Conservation (phyloP, 92 coral and sea anemone genomes). For the Palythoa caribaeorum region DNA sequence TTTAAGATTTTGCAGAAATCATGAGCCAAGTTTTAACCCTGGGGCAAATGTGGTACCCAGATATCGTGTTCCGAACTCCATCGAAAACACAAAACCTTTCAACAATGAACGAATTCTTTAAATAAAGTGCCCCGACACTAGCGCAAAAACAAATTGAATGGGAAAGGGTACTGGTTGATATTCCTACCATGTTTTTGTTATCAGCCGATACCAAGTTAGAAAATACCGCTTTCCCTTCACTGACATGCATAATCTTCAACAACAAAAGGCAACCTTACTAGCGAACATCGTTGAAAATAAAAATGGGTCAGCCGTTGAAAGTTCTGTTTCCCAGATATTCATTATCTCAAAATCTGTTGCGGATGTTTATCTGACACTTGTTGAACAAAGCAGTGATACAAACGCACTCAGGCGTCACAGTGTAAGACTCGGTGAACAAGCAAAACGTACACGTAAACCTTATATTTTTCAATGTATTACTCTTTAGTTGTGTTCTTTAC, state of each 20-base stretch:
- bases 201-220: too few species aligned
- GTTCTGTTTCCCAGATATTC: not conserved
- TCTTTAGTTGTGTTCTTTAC: slow-evolving; percentile 53
- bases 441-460: not conserved
- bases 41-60: not conserved
- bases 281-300: not conserved
- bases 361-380: not conserved
- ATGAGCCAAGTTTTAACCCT: not conserved
- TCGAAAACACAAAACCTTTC: not conserved
- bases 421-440: not conserved
- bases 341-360: not conserved
- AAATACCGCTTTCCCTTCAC: not conserved
- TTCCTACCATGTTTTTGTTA: not conserved
- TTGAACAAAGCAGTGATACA: not conserved
- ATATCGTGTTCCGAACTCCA: not conserved
- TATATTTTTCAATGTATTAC: slow-evolving; percentile 36
- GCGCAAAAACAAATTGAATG: not conserved
- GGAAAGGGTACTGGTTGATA: not conserved
- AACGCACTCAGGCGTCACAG: not conserved
- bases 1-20: not conserved
- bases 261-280: not conserved
- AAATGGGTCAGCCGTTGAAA: not conserved
- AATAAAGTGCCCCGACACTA: not conserved
- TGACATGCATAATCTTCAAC: not conserved
- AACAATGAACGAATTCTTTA: not conserved